Percentiles rank a stretch among this genome's conserved stretches.
phyloP scores from a whole-genome alignment of 2,888 invertebrate species.

The Drosophila antonietae region DNA sequence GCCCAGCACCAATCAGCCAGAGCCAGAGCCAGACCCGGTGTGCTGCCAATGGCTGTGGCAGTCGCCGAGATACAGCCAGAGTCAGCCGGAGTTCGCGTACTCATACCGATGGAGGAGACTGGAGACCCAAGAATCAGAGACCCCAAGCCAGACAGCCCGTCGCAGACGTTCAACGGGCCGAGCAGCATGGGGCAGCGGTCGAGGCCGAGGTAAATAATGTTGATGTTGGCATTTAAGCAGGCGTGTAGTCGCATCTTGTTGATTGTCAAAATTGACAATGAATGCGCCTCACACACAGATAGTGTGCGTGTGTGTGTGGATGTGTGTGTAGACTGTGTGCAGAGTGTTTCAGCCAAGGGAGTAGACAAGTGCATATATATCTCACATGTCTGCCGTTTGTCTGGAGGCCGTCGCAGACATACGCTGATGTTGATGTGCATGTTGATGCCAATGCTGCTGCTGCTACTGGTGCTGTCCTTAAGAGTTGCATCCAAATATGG shows the following conservation, averaged over 20 bases:
- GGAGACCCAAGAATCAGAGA: slow-evolving; percentile 34
- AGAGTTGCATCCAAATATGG: slow-evolving; percentile 81
- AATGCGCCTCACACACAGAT: slow-evolving; percentile 59
- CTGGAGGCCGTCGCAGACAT: slow-evolving; percentile 75
- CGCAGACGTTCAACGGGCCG: slow-evolving; percentile 46
- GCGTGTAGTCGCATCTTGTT: slow-evolving; percentile 76
- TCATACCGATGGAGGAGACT: slow-evolving; percentile 13
- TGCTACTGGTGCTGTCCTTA: slow-evolving; percentile 68
- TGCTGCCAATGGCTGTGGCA: slow-evolving; percentile 32
- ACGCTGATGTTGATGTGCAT: slow-evolving; percentile 57
- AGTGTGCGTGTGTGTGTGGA: not conserved
- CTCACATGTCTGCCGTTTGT: slow-evolving; percentile 81
- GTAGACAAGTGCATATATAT: slow-evolving; percentile 81
- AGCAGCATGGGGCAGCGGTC: slow-evolving; percentile 30
- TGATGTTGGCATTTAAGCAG: slow-evolving; percentile 74
- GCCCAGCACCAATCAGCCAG: slow-evolving; percentile 60
- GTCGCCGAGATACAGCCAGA: slow-evolving; percentile 39
- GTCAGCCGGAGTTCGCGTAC: slow-evolving; percentile 46
- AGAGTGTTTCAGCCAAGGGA: slow-evolving; percentile 27
- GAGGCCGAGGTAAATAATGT: slow-evolving; percentile 55
- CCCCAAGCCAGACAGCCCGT: slow-evolving; percentile 74
- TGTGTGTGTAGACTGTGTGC: slow-evolving; percentile 2
- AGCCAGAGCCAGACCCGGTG: slow-evolving; percentile 48
- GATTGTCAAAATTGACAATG: slow-evolving; percentile 83
- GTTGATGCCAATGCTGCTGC: slow-evolving; percentile 44